Base-by-base conservation (phyloP, 2,113 vertebrate genomes). In the Notiomystis cincta region DNA sequence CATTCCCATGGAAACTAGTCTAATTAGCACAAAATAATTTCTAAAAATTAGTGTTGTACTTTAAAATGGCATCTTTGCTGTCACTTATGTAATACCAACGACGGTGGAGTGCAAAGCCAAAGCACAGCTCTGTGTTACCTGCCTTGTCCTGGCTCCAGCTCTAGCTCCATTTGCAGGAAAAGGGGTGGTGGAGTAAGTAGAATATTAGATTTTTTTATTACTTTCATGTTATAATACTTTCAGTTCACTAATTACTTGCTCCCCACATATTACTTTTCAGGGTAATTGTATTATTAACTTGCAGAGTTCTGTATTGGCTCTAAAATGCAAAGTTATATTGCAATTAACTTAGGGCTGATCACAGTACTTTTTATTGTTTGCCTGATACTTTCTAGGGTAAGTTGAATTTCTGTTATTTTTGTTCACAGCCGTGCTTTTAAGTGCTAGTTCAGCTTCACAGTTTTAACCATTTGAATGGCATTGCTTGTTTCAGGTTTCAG, bases 1-100 rank as follows among this genome's bases (percentile, higher is more conserved):
- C 42, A 86, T 96, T 95, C 75, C 95, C 90, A 87, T 96, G 94
- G 92, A 93, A 96, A 95, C 95, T 11, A 23, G 38, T 70, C 85
- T 86, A 86, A 95, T 93, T 82, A 93, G 66, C 75, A 73, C 28
- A n/a, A 69, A 94, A 66, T 31, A 0, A 0, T 91, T 96, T 90
- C 92, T 91, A 62, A 91, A 96, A 96, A 82, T 81, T 83, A 80
- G 47, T 69, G 28, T 56, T 90, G 30, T 93, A 45, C 86, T 91
- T 93, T 80, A 80, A 94, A 97, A 66, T 62, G 58, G 35, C 25
- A 45, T 80, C 71, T 47, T 82, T 82, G 16, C 70, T 88, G 58
- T 85, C 54, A 58, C 23, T 95, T 93, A 40, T 4, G 47, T 84
- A 91, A 72, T 54, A n/a, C 31, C 48, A 85, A 2, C 0, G 0